Percentiles rank a stretch among this genome's conserved stretches.
phyloP scores from a whole-genome alignment of 2,797 vertebrate species.

The Sebastes matsubarae region DNA sequence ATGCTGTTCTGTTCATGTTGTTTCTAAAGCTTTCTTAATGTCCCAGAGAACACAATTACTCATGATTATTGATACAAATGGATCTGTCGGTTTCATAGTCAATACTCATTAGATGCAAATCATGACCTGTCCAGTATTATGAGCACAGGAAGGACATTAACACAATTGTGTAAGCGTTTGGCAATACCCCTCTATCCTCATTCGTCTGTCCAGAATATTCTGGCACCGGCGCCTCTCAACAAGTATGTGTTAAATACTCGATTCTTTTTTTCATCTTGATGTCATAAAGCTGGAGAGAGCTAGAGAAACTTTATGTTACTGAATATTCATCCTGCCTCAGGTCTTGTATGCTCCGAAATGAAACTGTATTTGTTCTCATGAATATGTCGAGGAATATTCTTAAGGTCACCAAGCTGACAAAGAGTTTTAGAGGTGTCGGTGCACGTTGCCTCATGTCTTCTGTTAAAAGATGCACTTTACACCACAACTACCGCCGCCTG shows the following conservation, averaged over 20 bases:
- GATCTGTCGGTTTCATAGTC: background rate
- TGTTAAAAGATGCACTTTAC: background rate
- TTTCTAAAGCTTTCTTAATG: background rate
- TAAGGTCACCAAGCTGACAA: background rate
- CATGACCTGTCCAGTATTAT: background rate
- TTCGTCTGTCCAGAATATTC: conserved; percentile 24
- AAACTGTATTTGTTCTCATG: background rate
- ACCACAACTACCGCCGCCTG: background rate
- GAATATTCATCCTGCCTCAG: background rate
- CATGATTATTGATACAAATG: background rate
- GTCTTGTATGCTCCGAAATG: background rate
- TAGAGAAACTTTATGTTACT: background rate
- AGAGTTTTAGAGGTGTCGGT: background rate
- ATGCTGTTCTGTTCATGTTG: background rate
- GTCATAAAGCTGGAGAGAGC: background rate
- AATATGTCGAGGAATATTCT: background rate
- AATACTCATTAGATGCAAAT: background rate
- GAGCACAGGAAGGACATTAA: background rate
- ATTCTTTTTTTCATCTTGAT: background rate
- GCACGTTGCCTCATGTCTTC: background rate
- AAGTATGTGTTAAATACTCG: conserved; percentile 18
- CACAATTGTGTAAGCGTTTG: conserved; percentile 8
- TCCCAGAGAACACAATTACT: background rate
- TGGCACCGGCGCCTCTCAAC: background rate
- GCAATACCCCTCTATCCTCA: background rate